Conservation (phyloP, 1,140 invertebrate species). For the Drosophila nannoptera region DNA sequence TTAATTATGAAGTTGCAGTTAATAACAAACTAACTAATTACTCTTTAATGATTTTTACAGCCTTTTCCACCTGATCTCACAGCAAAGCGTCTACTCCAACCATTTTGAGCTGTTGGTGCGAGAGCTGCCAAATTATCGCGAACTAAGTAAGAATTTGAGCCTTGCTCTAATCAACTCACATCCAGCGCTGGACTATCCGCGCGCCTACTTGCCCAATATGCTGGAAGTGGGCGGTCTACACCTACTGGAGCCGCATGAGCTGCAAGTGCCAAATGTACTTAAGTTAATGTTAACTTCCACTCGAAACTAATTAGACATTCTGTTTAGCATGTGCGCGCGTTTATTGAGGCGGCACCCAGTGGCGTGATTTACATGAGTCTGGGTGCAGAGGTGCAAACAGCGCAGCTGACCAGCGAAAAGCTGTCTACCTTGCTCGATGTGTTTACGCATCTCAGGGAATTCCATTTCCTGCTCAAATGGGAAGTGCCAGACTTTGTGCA, state of each 20-base stretch:
- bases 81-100: constrained; percentile 70
- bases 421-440: constrained; percentile 79
- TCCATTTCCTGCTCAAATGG: constrained; percentile 84
- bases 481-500: constrained; percentile 80
- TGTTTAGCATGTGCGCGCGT: constrained; percentile 73
- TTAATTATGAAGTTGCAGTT: background rate
- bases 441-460: constrained; percentile 81
- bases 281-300: background rate
- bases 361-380: constrained; percentile 84
- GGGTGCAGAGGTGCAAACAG: constrained; percentile 82
- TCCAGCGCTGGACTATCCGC: constrained; percentile 82
- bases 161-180: constrained; percentile 83
- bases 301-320: background rate
- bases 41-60: constrained; percentile 35
- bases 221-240: constrained; percentile 82
- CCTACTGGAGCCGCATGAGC: constrained; percentile 38
- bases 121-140: constrained; percentile 79
- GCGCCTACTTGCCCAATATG: constrained; percentile 81
- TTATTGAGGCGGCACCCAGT: constrained; percentile 81
- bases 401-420: constrained; percentile 81
- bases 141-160: constrained; percentile 82
- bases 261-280: constrained; percentile 55
- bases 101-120: constrained; percentile 66
- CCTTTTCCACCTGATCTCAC: constrained; percentile 75
- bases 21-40: background rate